Evolutionary conservation across 2,888 invertebrate genomes (phyloP), one percentile per base, ranked within the genome.

Genomic region (Linnaemya vulpina): DNA sequence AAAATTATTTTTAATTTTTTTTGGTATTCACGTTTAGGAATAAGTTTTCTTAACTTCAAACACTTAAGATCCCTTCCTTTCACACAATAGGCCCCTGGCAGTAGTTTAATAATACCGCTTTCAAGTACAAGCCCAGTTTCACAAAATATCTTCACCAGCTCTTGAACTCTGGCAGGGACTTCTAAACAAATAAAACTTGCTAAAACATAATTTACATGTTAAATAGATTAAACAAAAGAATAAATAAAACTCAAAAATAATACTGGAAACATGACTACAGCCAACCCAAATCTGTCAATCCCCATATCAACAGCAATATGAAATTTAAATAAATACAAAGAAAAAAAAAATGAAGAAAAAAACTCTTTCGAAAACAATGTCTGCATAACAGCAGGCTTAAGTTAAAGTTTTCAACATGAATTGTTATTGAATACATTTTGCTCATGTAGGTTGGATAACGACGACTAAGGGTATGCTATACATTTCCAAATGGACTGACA

Each of bases 251-350:
- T 53, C 40, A 58, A 55, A 51, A 60, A 53, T 40, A 40, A 53
- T 40, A 40, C 40, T 11, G 13, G 30, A 30, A 30, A 68, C 0
- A 40, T 35, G 43, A 62, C 17, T 65, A 70, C 10, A 73, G 74
- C 53, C 81, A 84, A 84, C 84, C 86, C 82, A 85, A 86, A 85
- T 85, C 86, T 86, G 86, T 86, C 86, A 86, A 85, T 68, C 74
- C 74, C 76, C 83, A 78, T 78, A 84, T 84, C 81, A 81, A 74
- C 84, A 83, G 58, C 35, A 83, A 79, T 22, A 77, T 71, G 53
- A 84, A 86, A 85, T 86, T 85, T 80, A 84, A 86, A 84, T 84
- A 85, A 84, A 78, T 74, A 74, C 49, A 79, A 74, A n/a, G n/a
- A n/a, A n/a, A n/a, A n/a, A n/a, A n/a, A n/a, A n/a, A n/a, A n/a